Conservation (phyloP, 1,140 invertebrate genomes). For the Drosophila auraria region DNA sequence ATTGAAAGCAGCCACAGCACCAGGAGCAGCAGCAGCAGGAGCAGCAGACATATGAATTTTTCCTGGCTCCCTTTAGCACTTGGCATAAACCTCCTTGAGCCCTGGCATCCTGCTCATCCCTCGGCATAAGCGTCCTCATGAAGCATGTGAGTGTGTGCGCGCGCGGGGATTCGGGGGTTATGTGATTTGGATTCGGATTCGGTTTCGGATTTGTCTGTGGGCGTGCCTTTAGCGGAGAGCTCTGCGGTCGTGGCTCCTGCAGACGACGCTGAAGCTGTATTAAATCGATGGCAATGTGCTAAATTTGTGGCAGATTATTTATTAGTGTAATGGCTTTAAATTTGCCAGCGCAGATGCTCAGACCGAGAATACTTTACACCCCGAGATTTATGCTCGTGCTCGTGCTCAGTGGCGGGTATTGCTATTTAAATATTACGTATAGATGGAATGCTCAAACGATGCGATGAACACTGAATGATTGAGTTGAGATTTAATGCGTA, state of each 20-base stretch:
- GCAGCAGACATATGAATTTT: constrained; percentile 77
- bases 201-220: constrained; percentile 56
- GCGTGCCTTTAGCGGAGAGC: constrained; percentile 48
- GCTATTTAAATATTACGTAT: constrained; percentile 43
- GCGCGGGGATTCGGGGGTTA: constrained; percentile 9
- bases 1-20: constrained; percentile 73
- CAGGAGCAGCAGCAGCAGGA: constrained; percentile 46
- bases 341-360: constrained; percentile 52
- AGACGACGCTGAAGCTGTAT: constrained; percentile 42
- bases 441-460: constrained; percentile 9
- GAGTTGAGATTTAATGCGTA: constrained; percentile 8
- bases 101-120: constrained; percentile 28
- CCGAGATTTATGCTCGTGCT: constrained; percentile 40
- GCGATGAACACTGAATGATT: constrained; percentile 27
- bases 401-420: constrained; percentile 11
- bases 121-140: constrained; percentile 47
- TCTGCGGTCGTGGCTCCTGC: constrained; percentile 40
- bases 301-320: constrained; percentile 79
- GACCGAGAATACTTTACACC: constrained; percentile 14
- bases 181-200: constrained; percentile 46
- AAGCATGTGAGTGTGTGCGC: constrained; percentile 18
- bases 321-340: constrained; percentile 78
- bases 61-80: constrained; percentile 29
- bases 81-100: constrained; percentile 26
- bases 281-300: constrained; percentile 76